These are phyloP conservation scores for Cylloceria caligata DNA, from an alignment of 2,888 invertebrate species.

Conservation along the genomic window DNA sequence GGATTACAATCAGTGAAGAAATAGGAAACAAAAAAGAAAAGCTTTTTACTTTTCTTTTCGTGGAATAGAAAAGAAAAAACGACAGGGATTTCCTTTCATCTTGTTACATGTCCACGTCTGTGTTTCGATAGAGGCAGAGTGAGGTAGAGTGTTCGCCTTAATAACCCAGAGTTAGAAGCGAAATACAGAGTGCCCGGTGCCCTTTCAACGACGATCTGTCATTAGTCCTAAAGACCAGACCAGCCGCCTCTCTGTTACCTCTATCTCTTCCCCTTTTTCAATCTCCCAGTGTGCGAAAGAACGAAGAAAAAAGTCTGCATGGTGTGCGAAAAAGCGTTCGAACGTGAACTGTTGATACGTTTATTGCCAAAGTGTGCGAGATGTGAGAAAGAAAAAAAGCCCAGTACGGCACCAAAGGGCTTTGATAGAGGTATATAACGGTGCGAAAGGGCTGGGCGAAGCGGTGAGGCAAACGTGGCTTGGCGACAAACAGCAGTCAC, in stretches of 20 bases:
- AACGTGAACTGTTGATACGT: conserved; percentile 3
- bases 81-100: conserved; percentile 22
- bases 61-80: neutral
- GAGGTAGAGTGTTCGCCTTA: neutral
- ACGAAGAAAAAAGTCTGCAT: conserved; percentile 1
- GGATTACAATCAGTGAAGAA: neutral
- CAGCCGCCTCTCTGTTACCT: conserved; percentile 17
- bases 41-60: neutral
- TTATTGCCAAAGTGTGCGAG: conserved; percentile 18
- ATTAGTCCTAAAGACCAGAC: conserved; percentile 37
- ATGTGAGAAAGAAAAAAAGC: conserved; percentile 4
- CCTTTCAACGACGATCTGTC: conserved; percentile 45
- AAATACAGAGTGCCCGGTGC: conserved; percentile 10
- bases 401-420: conserved; percentile 3
- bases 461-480: neutral
- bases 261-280: neutral
- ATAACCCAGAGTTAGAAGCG: conserved; percentile 13
- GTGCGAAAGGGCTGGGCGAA: neutral
- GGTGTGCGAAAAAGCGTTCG: conserved; percentile 23
- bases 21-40: neutral
- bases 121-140: conserved; percentile 1
- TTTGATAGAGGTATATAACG: neutral
- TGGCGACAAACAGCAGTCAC: conserved; percentile 8
- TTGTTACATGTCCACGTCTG: conserved; percentile 8
- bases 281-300: conserved; percentile 18